Base-by-base conservation (phyloP, 2,113 vertebrate species). In the Halcyon senegalensis region DNA sequence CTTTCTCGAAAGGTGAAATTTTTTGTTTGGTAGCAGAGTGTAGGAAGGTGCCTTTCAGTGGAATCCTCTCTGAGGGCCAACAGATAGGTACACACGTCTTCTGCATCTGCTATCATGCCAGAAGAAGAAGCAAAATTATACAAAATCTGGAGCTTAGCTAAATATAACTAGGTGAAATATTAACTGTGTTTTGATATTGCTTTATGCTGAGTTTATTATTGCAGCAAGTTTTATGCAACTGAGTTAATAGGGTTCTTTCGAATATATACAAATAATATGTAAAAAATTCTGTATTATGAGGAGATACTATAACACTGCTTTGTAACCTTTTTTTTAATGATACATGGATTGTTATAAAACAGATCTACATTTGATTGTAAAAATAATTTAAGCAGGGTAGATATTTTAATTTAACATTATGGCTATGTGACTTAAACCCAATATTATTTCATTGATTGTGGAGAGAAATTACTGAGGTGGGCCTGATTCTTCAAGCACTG, bases 141-240 rank as follows among this genome's bases (percentile, higher is more conserved):
- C 44, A 94, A 94, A 89, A 84, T 72, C 51, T 81, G 67, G 41
- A 88, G 3, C 15, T 50, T 74, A 23, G 8, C 4, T 83, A 80
- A 86, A 96, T 67, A 77, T 77, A 90, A 91, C 74, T 35, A 39
- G 39, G 37, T 83, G n/a, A 88, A 80, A 27, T 51, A 51, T 66
- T 89, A 78, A 33, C 7, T 87, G 27, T 66, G 20, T 58, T 94
- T 91, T 76, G 19, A 87, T 95, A 96, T 82, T 96, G 88, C 90
- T 96, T 93, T 92, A 31, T 69, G 33, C 7, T 89, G 48, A 74
- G 30, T 43, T 43, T 79, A 37, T 96, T 96, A 89, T 69, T 96
- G 92, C 73, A 94, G 81, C 68, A 81, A 12, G 16, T 63, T 84
- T 4, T 44, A 64, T 37, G 51, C 2, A 86, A 86, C 18, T 72